Conservation (phyloP, 1,140 invertebrate species). For the Prorops nasuta region DNA sequence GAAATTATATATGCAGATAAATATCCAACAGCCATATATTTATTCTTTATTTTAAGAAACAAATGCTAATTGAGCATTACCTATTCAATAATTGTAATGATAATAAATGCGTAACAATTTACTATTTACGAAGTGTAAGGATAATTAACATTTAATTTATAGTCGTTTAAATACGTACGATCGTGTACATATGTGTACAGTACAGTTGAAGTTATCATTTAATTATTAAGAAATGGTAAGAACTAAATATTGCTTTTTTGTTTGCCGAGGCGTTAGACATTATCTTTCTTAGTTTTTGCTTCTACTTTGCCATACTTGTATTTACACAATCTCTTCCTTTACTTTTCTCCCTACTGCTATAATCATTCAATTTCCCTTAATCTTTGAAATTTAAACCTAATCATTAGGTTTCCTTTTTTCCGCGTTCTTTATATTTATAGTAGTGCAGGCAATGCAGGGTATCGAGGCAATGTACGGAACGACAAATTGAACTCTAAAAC, state of each 20-base stretch:
- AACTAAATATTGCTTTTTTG: slow-evolving; percentile 56
- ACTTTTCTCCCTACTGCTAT: not conserved
- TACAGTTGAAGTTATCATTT: slow-evolving; percentile 50
- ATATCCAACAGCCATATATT: slow-evolving; percentile 61
- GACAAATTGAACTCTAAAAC: slow-evolving; percentile 14
- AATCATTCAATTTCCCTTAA: slow-evolving; percentile 12
- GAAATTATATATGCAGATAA: slow-evolving; percentile 40
- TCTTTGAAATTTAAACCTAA: slow-evolving; percentile 16
- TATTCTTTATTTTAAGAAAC: slow-evolving; percentile 59
- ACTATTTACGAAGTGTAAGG: slow-evolving; percentile 55
- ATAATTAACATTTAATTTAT: slow-evolving; percentile 58
- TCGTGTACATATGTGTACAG: slow-evolving; percentile 44
- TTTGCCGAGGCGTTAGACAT: slow-evolving; percentile 43
- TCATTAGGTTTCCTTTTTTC: not conserved
- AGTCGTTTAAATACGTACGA: slow-evolving; percentile 54
- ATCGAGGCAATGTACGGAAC: slow-evolving; percentile 37
- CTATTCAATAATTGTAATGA: slow-evolving; percentile 58
- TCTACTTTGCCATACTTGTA: too few species aligned
- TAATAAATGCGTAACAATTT: slow-evolving; percentile 59
- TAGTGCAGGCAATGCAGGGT: slow-evolving; percentile 36
- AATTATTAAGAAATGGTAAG: slow-evolving; percentile 46
- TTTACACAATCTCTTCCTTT: slow-evolving; percentile 31
- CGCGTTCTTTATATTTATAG: slow-evolving; percentile 18
- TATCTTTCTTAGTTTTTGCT: slow-evolving; percentile 35
- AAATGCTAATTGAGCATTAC: slow-evolving; percentile 60